Percentiles rank a stretch among this genome's conserved stretches.
phyloP scores from a whole-genome alignment of 2,797 vertebrate species.

The Sebastes oblongus region DNA sequence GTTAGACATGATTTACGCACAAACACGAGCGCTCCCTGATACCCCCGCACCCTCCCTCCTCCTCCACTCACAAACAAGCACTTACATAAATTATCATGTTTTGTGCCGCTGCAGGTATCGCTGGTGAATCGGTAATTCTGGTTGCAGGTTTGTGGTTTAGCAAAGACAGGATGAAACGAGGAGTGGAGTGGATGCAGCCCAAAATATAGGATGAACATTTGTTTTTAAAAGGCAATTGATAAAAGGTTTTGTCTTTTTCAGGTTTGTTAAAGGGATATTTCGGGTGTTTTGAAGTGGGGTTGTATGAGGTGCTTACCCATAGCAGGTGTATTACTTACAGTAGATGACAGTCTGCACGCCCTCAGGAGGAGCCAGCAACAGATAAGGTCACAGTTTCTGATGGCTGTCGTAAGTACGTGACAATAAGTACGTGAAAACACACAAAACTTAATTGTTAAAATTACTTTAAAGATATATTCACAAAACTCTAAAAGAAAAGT shows the following conservation, averaged over 20 bases:
- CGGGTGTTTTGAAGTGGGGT: no score
- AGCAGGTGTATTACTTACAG: no score
- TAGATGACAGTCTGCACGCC: no score
- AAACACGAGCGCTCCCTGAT: slow-evolving; percentile 42
- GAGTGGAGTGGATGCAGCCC: background rate
- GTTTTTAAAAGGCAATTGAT: background rate
- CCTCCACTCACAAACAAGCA: slow-evolving; percentile 47
- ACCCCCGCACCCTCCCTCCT: background rate
- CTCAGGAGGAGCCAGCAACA: no score
- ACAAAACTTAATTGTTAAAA: no score
- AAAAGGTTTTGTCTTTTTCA: background rate
- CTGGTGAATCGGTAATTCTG: slow-evolving; percentile 7
- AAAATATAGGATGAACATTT: background rate
- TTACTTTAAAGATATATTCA: no score
- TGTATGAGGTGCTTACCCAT: no score
- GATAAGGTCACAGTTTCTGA: no score
- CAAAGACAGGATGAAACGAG: background rate
- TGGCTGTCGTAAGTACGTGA: no score
- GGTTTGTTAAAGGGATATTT: background rate
- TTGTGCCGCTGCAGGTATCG: slow-evolving; percentile 36
- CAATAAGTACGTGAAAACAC: no score
- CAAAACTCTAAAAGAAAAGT: no score
- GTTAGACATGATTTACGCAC: slow-evolving; percentile 71
- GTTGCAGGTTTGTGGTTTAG: slow-evolving; percentile 10
- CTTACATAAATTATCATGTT: slow-evolving; percentile 70